Base-by-base conservation (phyloP, 2,113 vertebrate species). In the Micromys minutus region DNA sequence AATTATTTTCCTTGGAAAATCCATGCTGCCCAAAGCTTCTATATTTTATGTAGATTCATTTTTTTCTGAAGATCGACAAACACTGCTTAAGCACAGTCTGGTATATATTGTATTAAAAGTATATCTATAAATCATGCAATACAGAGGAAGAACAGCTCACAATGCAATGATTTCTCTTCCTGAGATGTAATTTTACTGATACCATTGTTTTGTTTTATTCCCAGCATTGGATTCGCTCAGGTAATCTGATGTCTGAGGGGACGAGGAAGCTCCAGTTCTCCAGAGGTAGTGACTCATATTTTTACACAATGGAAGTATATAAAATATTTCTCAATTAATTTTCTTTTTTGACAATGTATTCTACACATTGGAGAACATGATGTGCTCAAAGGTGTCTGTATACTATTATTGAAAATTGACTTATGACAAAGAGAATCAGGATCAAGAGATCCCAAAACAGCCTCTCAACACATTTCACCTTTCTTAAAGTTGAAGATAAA, bases 251-350 rank as follows among this genome's bases (percentile, higher is more conserved):
- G 45, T 26, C 26, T 36, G 59, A 26, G 55, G 87, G 89, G 42
- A 67, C 42, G 31, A 93, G 65, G 63, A 87, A 87, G 63, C 89
- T n/a, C 55, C 0, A 2, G 4, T 57, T 95, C 90, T 93, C 95
- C 89, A 75, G 87, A 90, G 94, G 71, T 4, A 91, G 13, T 24
- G 24, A 7, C 72, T 95, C 65, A 67, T 92, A 81, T 89, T 93
- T 80, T 90, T 93, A 96, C 74, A n/a, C 29, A 93, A 55, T 52
- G 61, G 22, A n/a, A 63, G 59, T 0, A 0, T 87, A 75, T 15
- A 94, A 85, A 55, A 50, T 74, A 95, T 93, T 97, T 94, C 89
- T 95, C 91, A 86, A 97, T 97, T 96, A 95, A 95, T 96, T 96
- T 95, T 93, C 77, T 94, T 90, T 91, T 87, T 83, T 75, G 45